Conservation (phyloP, 2,797 vertebrate species). For the Ctenopoma multispine region DNA sequence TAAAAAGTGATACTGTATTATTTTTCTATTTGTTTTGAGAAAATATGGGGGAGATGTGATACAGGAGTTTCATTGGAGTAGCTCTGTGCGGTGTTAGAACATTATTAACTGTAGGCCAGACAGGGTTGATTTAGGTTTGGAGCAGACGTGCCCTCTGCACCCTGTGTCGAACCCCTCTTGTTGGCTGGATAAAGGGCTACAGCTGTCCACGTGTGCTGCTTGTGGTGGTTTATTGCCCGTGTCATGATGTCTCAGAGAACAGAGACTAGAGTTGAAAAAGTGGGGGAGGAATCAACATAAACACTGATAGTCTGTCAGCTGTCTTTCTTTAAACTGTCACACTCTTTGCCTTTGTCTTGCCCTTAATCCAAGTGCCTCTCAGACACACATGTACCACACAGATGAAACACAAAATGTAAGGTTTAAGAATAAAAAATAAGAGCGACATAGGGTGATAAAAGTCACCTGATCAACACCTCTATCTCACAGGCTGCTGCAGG, state of each 20-base stretch:
- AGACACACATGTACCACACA: not conserved
- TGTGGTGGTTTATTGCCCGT: slow-evolving; percentile 68
- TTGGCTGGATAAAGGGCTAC: slow-evolving; percentile 66
- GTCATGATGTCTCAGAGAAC: slow-evolving; percentile 52
- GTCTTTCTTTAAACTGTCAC: slow-evolving; percentile 46
- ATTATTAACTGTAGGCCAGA: slow-evolving; percentile 44
- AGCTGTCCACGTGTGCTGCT: slow-evolving; percentile 62
- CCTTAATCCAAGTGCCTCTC: not conserved
- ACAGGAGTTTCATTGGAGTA: slow-evolving; percentile 10
- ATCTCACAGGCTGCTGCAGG: not conserved
- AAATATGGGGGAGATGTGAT: not conserved
- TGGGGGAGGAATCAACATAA: slow-evolving; percentile 42
- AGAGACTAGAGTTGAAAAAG: slow-evolving; percentile 43
- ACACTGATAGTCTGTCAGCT: slow-evolving; percentile 35
- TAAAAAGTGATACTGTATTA: too few relatives aligned
- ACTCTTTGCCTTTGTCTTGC: slow-evolving; percentile 18
- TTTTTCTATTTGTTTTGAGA: not conserved
- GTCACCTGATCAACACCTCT: not conserved
- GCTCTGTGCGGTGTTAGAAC: slow-evolving; percentile 28
- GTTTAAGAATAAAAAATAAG: not conserved
- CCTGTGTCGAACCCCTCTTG: slow-evolving; percentile 60
- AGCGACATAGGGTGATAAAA: not conserved
- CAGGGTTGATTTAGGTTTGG: slow-evolving; percentile 61
- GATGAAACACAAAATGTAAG: not conserved
- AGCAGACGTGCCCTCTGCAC: slow-evolving; percentile 67